phyloP scores from a whole-genome alignment of 2,797 vertebrate species.

The Stomatorhinus walkeri region DNA sequence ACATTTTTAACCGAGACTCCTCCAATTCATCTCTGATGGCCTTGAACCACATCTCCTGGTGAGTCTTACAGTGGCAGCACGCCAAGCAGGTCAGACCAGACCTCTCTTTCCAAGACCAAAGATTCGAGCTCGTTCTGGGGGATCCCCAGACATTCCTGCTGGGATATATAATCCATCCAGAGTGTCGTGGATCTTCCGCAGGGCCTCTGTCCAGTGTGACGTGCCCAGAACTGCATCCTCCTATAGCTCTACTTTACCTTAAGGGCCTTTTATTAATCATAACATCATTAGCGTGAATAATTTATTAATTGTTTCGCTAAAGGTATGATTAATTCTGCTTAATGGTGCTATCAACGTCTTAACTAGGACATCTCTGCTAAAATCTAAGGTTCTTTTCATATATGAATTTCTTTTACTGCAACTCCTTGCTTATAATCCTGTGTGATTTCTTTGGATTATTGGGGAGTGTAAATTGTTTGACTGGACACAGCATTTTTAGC shows the following conservation, averaged over 20 bases:
- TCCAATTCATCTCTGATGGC: neutral
- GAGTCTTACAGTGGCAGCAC: neutral
- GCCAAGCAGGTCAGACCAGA: neutral
- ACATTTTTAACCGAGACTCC: neutral
- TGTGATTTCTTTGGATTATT: neutral
- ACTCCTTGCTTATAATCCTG: neutral
- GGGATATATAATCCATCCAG: neutral
- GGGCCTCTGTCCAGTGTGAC: neutral
- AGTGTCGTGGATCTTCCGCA: neutral
- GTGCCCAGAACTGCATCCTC: neutral
- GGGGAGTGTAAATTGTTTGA: neutral
- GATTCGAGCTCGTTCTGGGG: neutral
- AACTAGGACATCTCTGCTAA: neutral
- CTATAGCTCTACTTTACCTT: neutral
- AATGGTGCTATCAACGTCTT: neutral
- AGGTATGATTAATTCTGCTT: conserved; percentile 4
- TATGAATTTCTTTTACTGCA: neutral
- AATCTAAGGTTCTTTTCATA: neutral
- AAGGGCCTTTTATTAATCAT: conserved; percentile 1
- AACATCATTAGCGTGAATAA: neutral
- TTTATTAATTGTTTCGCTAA: neutral
- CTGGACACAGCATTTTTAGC: neutral
- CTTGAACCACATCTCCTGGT: neutral
- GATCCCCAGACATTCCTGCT: neutral
- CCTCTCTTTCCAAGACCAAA: neutral